These are phyloP conservation scores for Drosophila saltans DNA, from an alignment of 1,140 invertebrate genomes.

Conservation along the genomic window DNA sequence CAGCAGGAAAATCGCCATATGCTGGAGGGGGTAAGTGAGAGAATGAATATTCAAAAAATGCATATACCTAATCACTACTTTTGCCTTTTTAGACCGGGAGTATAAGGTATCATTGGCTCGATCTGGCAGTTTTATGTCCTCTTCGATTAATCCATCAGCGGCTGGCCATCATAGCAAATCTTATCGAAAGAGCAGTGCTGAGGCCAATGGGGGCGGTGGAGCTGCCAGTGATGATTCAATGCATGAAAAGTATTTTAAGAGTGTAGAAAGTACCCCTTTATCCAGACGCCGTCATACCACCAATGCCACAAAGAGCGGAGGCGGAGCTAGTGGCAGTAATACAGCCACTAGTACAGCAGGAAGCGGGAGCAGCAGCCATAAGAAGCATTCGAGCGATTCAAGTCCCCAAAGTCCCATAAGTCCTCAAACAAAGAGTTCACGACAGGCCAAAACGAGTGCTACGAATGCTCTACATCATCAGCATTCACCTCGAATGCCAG, in stretches of 20 bases:
- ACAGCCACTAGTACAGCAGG: conserved; percentile 70
- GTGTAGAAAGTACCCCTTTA: conserved; percentile 86
- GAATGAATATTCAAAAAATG: too few relatives aligned
- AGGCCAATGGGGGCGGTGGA: conserved; percentile 82
- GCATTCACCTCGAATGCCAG: conserved; percentile 66
- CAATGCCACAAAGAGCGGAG: conserved; percentile 59
- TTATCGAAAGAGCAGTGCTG: conserved; percentile 81
- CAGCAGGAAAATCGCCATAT: conserved; percentile 16
- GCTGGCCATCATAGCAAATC: conserved; percentile 76
- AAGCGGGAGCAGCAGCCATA: conserved; percentile 72
- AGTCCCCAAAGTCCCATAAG: conserved; percentile 83
- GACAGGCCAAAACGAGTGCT: conserved; percentile 69
- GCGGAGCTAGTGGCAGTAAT: conserved; percentile 68
- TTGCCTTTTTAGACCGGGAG: conserved; percentile 56
- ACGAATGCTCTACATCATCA: conserved; percentile 63
- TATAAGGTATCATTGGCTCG: conserved; percentile 85
- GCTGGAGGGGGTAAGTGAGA: conserved; percentile 41
- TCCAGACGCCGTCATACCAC: conserved; percentile 84
- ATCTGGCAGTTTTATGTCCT: conserved; percentile 90
- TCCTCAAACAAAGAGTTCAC: conserved; percentile 75
- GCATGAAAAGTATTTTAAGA: conserved; percentile 91
- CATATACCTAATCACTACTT: too few relatives aligned
- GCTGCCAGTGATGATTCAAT: conserved; percentile 89
- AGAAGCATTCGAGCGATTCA: conserved; percentile 82
- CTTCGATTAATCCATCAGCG: conserved; percentile 83